A percentile compares a stretch with the other conserved stretches of the same genome.
Evolutionary conservation across 1,140 invertebrate genomes (phyloP).

Genomic region (Brachionus paranguensis): DNA sequence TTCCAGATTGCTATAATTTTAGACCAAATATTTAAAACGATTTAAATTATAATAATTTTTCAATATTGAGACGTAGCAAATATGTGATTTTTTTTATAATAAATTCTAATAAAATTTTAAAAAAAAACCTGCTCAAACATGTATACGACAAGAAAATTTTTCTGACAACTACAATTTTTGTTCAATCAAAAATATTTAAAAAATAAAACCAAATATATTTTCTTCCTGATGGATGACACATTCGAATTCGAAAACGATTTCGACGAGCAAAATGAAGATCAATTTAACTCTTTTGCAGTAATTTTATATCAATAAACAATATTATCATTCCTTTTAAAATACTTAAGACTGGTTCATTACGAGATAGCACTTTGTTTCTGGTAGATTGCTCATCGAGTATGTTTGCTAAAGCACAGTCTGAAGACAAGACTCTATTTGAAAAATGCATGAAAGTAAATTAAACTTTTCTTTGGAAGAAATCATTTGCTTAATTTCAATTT

Average conservation of each 20-base stretch:
- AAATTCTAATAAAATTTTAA: background rate
- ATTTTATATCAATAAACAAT: background rate
- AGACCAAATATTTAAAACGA: background rate
- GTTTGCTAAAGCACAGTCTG: background rate
- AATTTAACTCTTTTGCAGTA: background rate
- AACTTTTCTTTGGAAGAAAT: background rate
- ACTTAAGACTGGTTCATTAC: background rate
- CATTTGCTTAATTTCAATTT: background rate
- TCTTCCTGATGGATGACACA: background rate
- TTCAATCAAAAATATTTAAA: background rate
- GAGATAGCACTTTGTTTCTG: slow-evolving; percentile 32
- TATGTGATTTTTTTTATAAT: background rate
- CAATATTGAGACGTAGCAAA: background rate
- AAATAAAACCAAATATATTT: background rate
- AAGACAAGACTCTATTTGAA: slow-evolving; percentile 32
- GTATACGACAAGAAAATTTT: background rate
- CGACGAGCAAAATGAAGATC: background rate
- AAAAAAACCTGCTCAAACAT: background rate
- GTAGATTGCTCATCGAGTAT: slow-evolving; percentile 1
- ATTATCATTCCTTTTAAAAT: background rate
- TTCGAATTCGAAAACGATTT: slow-evolving; percentile 6
- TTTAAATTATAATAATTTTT: background rate
- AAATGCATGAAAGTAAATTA: slow-evolving; percentile 38
- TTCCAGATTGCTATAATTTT: background rate
- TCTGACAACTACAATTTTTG: background rate